Conservation (phyloP, 2,113 vertebrate genomes). For the Tragulus kanchil region DNA sequence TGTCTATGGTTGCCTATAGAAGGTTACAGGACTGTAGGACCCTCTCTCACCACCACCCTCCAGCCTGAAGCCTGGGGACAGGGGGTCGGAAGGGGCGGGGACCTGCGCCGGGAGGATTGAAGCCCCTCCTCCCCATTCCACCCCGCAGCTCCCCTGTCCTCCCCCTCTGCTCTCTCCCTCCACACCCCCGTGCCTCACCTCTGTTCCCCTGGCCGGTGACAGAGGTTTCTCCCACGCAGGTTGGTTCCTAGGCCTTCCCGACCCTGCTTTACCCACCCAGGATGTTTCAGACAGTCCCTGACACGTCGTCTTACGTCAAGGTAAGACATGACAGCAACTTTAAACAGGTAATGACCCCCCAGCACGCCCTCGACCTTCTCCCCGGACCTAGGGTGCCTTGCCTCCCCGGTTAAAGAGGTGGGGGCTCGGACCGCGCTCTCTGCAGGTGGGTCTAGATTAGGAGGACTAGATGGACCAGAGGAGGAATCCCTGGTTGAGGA, state of each 20-base stretch:
- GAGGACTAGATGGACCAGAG: not conserved
- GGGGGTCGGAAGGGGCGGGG: rapidly evolving
- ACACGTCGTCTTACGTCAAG: constrained; percentile 99
- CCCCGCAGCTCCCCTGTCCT: rapidly evolving
- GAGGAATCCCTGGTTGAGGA: not conserved
- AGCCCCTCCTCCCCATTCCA: not conserved
- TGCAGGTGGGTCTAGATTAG: not conserved
- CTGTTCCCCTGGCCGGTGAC: not conserved
- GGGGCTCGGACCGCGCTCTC: not conserved
- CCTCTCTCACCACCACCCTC: not conserved
- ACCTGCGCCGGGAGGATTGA: rapidly evolving
- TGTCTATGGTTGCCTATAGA: not conserved
- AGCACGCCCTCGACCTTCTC: too few species aligned
- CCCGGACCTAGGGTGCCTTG: rapidly evolving
- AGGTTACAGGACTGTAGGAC: not conserved
- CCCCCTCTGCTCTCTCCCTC: not conserved
- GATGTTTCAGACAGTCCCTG: constrained; percentile 99
- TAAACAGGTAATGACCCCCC: constrained; percentile 92
- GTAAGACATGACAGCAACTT: constrained; percentile 94
- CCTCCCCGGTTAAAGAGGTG: not conserved
- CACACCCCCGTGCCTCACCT: not conserved
- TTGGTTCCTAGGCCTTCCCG: constrained; percentile 75
- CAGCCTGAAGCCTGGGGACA: not conserved
- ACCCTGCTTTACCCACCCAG: constrained; percentile 79
- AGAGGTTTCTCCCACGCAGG: constrained; percentile 73